Evolutionary conservation across 2,113 vertebrate genomes (phyloP), one percentile per base, ranked within the genome.

Genomic region (Spea bombifrons): DNA sequence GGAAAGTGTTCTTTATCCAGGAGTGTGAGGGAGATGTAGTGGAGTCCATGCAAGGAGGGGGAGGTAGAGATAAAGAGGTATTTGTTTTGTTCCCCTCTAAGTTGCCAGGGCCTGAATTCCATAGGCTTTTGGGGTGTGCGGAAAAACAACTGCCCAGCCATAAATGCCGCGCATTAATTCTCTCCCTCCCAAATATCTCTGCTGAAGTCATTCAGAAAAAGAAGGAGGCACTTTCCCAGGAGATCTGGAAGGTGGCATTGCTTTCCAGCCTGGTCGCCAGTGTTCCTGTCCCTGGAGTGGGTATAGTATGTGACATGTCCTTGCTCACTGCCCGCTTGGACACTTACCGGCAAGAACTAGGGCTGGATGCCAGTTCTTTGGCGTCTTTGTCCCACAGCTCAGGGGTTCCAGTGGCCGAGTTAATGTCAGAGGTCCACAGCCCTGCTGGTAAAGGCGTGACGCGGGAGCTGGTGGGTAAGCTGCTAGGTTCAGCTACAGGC

Each of bases 1-100:
- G 85, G 3, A 84, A 83, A 0, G 76, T 87, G 12, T 86, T 83
- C 72, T 84, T 88, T 0, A 81, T 90, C 68, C 84, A 87, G 43
- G 86, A 86, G 4, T 74, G 44, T 48, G 71, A 74, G 10, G 86
- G 86, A 0, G 82, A 87, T 4, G 12, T 83, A 13, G 84, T 85
- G 7, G 61, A 84, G 1, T 83, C 86, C 10, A 78, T 7, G 4
- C 44, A n/a, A 6, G 12, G 6, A 0, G 30, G 7, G 30, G 76
- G 75, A 3, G n/a, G 69, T 77, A 43, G 17, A 45, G 68, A 55
- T 5, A 10, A 76, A 8, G 7, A 61, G 16, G 79, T 81, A 17
- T 82, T 84, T 80, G 67, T 83, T 16, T 69, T 86, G 9, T 84
- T 79, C 63, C 61, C 12, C 52, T 76, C 63, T 43, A 63, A 80